A percentile compares a stretch with the other conserved stretches of the same genome.
phyloP scores from a whole-genome alignment of 2,113 vertebrate species.

The Barnardius zonarius region DNA sequence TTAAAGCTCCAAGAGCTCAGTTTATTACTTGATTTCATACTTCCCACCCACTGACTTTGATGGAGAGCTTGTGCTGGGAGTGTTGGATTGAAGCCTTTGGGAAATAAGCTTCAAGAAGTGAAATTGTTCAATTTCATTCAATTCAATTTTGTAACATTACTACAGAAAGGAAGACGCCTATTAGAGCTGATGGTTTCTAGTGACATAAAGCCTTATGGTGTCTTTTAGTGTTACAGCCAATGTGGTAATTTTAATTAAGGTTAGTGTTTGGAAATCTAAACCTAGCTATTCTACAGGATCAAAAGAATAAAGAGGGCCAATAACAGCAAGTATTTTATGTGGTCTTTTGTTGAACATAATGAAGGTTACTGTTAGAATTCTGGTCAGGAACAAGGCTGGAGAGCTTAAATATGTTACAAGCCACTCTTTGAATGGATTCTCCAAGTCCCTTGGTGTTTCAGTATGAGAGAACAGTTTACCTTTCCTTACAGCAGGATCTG shows the following conservation, averaged over 20 bases:
- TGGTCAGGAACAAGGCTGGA: neutral
- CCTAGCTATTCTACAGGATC: neutral
- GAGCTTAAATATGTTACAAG: neutral
- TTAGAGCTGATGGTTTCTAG: neutral
- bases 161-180: neutral
- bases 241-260: conserved; percentile 16
- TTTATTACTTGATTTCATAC: conserved; percentile 9
- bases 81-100: neutral
- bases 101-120: conserved; percentile 53
- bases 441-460: neutral
- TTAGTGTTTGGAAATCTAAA: neutral
- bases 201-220: neutral
- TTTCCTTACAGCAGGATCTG: neutral
- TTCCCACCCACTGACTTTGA: conserved; percentile 6
- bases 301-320: neutral
- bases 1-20: conserved; percentile 28
- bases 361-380: neutral
- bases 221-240: neutral
- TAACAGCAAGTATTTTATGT: neutral
- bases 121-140: conserved; percentile 42
- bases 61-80: neutral
- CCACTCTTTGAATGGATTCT: neutral
- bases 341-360: neutral
- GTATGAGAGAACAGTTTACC: neutral
- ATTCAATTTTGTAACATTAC: conserved; percentile 30